Percentiles rank a stretch among this genome's conserved stretches.
phyloP scores from a whole-genome alignment of 2,888 invertebrate species.

The Cephus nigrinus region DNA sequence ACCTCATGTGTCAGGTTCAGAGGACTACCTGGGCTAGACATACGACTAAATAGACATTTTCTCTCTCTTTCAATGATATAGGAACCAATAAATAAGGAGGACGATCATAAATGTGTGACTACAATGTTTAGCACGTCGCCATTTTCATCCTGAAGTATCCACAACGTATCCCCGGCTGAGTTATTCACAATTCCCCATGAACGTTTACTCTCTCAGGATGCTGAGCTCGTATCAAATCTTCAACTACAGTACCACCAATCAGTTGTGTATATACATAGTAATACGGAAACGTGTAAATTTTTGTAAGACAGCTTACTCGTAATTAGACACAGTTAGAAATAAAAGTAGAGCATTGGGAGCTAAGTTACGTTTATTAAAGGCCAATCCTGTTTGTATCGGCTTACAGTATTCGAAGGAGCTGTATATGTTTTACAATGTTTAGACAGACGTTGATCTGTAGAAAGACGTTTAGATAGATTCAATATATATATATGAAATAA shows the following conservation, averaged over 20 bases:
- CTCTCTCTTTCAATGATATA: constrained; percentile 13
- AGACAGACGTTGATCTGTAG: not conserved
- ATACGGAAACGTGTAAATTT: not conserved
- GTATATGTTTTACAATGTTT: not conserved
- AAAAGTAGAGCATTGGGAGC: not conserved
- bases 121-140: not conserved
- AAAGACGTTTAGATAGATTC: not conserved
- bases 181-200: not conserved
- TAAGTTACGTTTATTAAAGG: not conserved
- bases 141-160: not conserved
- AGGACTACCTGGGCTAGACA: constrained; percentile 88
- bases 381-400: not conserved
- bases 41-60: constrained; percentile 78
- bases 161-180: not conserved
- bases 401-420: not conserved
- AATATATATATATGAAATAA: not conserved
- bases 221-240: not conserved
- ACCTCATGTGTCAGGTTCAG: constrained; percentile 85
- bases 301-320: not conserved
- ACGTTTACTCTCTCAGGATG: not conserved
- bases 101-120: not conserved
- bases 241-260: not conserved
- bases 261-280: not conserved
- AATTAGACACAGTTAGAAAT: not conserved
- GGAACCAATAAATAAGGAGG: not conserved